Base-by-base conservation (phyloP, 2,113 vertebrate genomes). In the Tangachromis dhanisi region DNA sequence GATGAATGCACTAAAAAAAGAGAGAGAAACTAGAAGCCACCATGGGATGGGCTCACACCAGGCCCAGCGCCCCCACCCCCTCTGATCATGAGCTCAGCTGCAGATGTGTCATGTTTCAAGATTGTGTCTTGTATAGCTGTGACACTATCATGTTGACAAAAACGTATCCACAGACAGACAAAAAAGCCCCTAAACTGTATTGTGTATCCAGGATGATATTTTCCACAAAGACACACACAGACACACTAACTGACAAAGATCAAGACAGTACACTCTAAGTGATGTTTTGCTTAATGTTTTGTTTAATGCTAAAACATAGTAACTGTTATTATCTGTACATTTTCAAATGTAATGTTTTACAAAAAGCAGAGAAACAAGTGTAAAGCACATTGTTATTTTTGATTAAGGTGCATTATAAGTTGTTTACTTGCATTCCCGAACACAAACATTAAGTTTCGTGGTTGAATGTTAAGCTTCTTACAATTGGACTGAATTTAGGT, bases 1-100 rank as follows among this genome's bases (percentile, higher is more conserved):
- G 24, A 89, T 86, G 83, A 91, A 83, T 83, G 81, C 17, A 45
- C n/a, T 55, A 55, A 42, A 8, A 19, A 21, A 53, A 24, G 2
- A 21, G 6, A 24, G 78, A n/a, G 0, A 81, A 57, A 42, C 31
- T 17, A 16, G 45, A 51, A 78, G 26, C 45, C 73, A 78, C 47
- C 73, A 13, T 51, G 45, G 45, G 73, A 78, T 78, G 73, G 45
- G 45, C 47, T 78, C 45, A 13, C 73, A 78, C 71, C 26, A 78
- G 16, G 45, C 73, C 45, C 26, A 31, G 17, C 51, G 7, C 73
- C 73, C 26, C 73, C 73, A 29, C 45, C 45, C 45, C 26, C 45
- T 51, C 17, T n/a, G 45, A 78, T 31, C 19, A 78, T 51, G 26
- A 78, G 45, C 45, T 78, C 26, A 78, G 26, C 45, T 78, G 26